These are phyloP conservation scores for Hyles lineata DNA, from an alignment of 2,888 invertebrate species.

Conservation along the genomic window DNA sequence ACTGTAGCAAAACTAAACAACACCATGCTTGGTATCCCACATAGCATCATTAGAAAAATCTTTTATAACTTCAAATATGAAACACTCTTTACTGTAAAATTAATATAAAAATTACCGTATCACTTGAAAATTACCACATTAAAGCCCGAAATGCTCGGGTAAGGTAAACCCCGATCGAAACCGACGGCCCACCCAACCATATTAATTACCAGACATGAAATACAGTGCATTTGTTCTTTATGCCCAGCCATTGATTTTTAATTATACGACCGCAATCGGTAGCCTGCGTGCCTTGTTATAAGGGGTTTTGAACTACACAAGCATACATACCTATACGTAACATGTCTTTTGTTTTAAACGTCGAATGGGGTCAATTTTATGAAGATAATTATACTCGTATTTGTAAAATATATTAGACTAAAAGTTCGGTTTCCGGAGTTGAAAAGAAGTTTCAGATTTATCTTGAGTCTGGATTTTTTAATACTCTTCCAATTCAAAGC, in stretches of 20 bases:
- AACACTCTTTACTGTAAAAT: background rate
- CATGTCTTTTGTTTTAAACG: no score
- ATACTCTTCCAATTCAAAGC: no score
- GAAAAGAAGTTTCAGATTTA: no score
- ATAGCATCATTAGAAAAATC: no score
- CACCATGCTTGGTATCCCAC: no score
- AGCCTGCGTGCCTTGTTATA: background rate
- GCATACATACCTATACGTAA: no score
- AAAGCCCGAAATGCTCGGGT: background rate
- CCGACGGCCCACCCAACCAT: background rate
- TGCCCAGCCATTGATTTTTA: conserved; percentile 6
- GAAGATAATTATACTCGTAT: no score
- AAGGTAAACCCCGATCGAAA: conserved; percentile 6
- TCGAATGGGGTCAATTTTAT: no score
- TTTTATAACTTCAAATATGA: background rate
- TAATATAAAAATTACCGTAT: background rate
- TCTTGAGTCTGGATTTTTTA: no score
- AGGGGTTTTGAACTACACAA: background rate
- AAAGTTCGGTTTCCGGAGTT: no score
- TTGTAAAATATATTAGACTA: no score
- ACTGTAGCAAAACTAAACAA: no score
- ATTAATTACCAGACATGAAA: background rate
- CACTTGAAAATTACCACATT: background rate
- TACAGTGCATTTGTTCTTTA: background rate
- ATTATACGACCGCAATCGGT: background rate